Evolutionary conservation across 2,888 invertebrate genomes (phyloP), one percentile per base, ranked within the genome.

Genomic region (Alcis repandata): DNA sequence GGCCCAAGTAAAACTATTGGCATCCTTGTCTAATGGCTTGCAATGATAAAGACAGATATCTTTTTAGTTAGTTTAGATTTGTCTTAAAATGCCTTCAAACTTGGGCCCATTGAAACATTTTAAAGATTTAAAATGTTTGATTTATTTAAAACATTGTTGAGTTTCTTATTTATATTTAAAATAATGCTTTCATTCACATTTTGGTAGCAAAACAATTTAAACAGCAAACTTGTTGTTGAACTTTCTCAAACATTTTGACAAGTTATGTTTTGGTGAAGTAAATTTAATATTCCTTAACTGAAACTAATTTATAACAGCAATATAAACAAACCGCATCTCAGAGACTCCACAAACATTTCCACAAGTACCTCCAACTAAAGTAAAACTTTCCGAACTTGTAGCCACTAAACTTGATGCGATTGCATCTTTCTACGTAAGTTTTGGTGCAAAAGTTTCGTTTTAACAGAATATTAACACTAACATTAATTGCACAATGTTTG

Each of bases 391-490:
- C 19, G 45, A 72, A 70, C 63, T 70, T 62, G 64, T 27, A 69
- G 74, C 67, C 49, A 65, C 69, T 68, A 62, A 67, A 77, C 89
- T 90, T 63, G 19, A 32, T 13, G 22, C 17, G 13, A 32, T 48
- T 17, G 40, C 17, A 59, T 32, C 15, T 11, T 27, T 32, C 32
- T 15, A 32, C 4, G n/a, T 22, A n/a, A 46, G 27, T 27, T 27
- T 27, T 27, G 27, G 27, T 32, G 15, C 9, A 11, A n/a, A n/a
- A 46, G 27, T 49, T 32, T 32, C n/a, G 10, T 32, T 19, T 36
- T 51, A 11, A 1, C 11, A 49, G 9, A 32, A 49, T 49, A 19
- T 10, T 36, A 51, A 51, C 27, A 32, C 8, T 15, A 19, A n/a
- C 8, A 17, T n/a, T 3, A 41, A n/a, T 17, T 13, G 20, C 19